Evolutionary conservation across 2,113 vertebrate genomes (phyloP).

Genomic region (Pionites leucogaster): DNA sequence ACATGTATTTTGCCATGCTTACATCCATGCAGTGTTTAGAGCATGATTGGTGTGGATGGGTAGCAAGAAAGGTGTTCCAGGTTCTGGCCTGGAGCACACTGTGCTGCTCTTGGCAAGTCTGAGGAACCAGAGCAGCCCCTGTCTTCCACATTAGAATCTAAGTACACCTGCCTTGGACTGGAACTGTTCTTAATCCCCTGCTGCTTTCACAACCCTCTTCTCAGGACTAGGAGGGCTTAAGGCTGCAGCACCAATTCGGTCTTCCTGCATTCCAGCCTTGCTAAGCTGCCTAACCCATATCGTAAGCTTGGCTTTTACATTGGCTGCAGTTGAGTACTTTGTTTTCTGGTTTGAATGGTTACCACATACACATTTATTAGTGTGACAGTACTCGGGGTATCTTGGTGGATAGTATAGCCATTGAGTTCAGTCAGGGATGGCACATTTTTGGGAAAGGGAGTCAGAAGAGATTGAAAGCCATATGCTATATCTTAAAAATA

Average conservation of each 20-base stretch:
- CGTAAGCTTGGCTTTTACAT: background rate
- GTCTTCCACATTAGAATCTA: background rate
- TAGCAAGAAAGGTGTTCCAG: background rate
- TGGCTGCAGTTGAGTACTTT: background rate
- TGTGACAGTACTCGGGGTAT: background rate
- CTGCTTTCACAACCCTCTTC: background rate
- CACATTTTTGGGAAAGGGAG: background rate
- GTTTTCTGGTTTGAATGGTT: background rate
- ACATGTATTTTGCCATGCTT: background rate
- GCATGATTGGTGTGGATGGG: too few relatives aligned
- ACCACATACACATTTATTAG: background rate
- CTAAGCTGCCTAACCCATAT: background rate
- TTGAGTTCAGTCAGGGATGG: background rate
- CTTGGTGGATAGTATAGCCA: rapidly evolving
- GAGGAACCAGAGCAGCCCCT: background rate
- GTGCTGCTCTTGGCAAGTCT: background rate
- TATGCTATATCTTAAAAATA: background rate
- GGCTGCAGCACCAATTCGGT: background rate
- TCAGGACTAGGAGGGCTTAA: background rate
- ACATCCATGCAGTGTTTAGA: background rate
- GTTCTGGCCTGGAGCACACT: background rate
- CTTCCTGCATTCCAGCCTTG: background rate
- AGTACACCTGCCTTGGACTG: background rate
- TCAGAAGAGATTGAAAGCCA: background rate
- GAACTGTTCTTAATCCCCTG: background rate